These are phyloP conservation scores for Eulemur rubriventer DNA, from an alignment of 2,797 vertebrate genomes.

Conservation along the genomic window DNA sequence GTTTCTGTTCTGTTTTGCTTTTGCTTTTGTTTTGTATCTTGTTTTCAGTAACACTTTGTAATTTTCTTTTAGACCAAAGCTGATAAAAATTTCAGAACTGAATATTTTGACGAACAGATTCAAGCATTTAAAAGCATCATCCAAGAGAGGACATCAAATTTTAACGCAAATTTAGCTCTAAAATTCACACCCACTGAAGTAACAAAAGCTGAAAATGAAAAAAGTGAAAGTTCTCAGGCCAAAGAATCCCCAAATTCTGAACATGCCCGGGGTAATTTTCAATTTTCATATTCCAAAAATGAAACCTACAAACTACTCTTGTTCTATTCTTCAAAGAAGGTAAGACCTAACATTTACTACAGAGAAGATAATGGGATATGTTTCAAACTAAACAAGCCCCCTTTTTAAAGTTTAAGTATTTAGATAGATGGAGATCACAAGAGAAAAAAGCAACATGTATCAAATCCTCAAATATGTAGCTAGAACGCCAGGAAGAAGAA, in stretches of 20 bases:
- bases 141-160: constrained; percentile 37
- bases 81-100: constrained; percentile 87
- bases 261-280: rapidly evolving
- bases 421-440: neutral
- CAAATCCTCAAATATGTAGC: neutral
- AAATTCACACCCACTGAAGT: constrained; percentile 85
- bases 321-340: constrained; percentile 77
- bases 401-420: neutral
- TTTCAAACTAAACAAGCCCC: neutral
- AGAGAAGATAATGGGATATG: neutral
- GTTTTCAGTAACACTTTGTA: neutral
- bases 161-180: constrained; percentile 81
- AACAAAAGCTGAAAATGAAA: neutral
- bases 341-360: constrained; percentile 77
- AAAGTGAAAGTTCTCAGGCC: rapidly evolving
- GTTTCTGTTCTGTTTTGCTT: neutral
- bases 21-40: neutral
- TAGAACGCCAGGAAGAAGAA: neutral
- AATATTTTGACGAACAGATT: constrained; percentile 86
- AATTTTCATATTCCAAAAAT: neutral
- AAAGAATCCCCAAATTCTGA: rapidly evolving
- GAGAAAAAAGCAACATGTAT: neutral
- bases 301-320: constrained; percentile 77
- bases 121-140: constrained; percentile 85
- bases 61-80: constrained; percentile 86